Conservation (phyloP, 1,140 invertebrate species). For the Macrosteles quadrilineatus region DNA sequence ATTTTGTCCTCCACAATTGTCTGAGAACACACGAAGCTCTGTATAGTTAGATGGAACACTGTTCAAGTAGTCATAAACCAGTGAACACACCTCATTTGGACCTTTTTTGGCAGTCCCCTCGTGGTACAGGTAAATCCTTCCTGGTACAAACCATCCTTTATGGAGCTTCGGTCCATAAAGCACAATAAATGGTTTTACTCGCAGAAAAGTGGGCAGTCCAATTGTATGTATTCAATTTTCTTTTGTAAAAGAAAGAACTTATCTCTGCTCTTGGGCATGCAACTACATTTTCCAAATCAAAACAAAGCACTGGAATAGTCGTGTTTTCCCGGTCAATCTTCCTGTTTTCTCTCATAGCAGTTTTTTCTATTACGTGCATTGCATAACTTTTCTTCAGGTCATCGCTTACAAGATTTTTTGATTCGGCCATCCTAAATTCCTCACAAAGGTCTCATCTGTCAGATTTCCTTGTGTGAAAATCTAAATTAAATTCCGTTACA, state of each 20-base stretch:
- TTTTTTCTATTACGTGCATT: too few species aligned
- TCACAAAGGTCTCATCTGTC: constrained; percentile 42
- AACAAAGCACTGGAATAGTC: constrained; percentile 42
- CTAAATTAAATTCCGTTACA: constrained; percentile 37
- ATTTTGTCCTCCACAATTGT: constrained; percentile 51
- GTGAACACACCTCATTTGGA: constrained; percentile 42
- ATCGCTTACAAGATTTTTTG: constrained; percentile 28
- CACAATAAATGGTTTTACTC: constrained; percentile 40
- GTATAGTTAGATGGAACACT: constrained; percentile 38
- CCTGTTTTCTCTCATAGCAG: constrained; percentile 13
- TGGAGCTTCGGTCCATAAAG: constrained; percentile 43
- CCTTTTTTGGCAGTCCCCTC: constrained; percentile 38
- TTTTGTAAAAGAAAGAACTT: too few species aligned
- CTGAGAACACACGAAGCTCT: constrained; percentile 48
- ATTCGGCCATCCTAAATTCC: constrained; percentile 21
- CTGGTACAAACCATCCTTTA: too few species aligned
- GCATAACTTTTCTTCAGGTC: constrained; percentile 22
- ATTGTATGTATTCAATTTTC: too few species aligned
- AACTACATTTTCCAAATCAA: constrained; percentile 49
- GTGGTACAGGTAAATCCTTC: constrained; percentile 16
- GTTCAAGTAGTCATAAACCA: constrained; percentile 38
- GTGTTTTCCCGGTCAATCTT: constrained; percentile 3
- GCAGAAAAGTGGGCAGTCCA: constrained; percentile 43
- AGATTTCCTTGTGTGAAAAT: constrained; percentile 40
- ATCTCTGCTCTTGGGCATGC: constrained; percentile 44